Evolutionary conservation across 2,113 vertebrate genomes (phyloP).

Genomic region (Ranitomeya variabilis): DNA sequence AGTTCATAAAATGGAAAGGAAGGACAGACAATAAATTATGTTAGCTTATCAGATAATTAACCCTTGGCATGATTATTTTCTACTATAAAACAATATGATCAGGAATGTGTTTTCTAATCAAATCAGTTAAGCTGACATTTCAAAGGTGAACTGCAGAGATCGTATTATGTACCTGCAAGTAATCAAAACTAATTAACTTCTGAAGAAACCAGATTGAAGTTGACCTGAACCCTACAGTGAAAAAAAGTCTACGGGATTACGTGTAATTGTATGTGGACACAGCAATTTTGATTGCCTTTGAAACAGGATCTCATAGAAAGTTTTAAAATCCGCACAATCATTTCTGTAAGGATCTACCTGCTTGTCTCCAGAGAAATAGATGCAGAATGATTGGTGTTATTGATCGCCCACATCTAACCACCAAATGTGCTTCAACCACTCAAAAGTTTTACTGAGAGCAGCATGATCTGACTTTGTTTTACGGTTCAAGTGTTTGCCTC

Average conservation of each 20-base stretch:
- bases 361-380: conserved; percentile 12
- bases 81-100: conserved; percentile 43
- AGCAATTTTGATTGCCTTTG: conserved; percentile 48
- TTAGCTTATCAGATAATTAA: neutral
- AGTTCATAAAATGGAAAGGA: neutral
- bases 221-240: conserved; percentile 54
- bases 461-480: conserved; percentile 30
- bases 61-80: conserved; percentile 52
- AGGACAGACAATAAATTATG: neutral
- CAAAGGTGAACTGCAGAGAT: conserved; percentile 40
- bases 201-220: conserved; percentile 52
- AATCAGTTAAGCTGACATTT: conserved; percentile 34
- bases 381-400: conserved; percentile 9
- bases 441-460: neutral
- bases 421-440: conserved; percentile 2
- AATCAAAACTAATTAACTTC: conserved; percentile 46
- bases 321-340: conserved; percentile 32
- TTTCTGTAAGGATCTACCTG: conserved; percentile 36
- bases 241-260: conserved; percentile 48
- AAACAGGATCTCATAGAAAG: conserved; percentile 46
- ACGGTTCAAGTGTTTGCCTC: conserved; percentile 24
- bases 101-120: conserved; percentile 56
- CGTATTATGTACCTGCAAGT: conserved; percentile 35
- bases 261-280: conserved; percentile 43
- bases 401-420: conserved; percentile 13